Evolutionary conservation across 2,888 invertebrate species (phyloP).

Genomic region (Entomobrya proxima): DNA sequence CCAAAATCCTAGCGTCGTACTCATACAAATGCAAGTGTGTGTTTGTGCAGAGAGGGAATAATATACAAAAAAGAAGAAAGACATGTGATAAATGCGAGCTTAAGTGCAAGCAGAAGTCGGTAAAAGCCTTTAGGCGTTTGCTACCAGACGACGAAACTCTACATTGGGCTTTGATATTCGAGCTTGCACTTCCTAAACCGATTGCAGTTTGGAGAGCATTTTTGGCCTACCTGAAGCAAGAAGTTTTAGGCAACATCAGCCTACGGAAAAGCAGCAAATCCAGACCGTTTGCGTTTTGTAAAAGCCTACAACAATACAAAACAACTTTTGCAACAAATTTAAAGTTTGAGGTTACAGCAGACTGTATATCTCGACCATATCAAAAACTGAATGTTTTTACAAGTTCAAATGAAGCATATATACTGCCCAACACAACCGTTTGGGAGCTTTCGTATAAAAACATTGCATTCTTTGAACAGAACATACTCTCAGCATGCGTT

Average conservation of each 20-base stretch:
- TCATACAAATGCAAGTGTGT: not conserved
- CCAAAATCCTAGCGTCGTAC: not conserved
- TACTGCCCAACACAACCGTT: too few relatives aligned
- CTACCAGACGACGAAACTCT: not conserved
- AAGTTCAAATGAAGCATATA: too few relatives aligned
- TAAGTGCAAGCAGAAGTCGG: not conserved
- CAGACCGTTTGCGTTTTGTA: too few relatives aligned
- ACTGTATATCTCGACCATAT: too few relatives aligned
- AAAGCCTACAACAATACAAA: too few relatives aligned
- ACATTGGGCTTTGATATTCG: slow-evolving; percentile 52
- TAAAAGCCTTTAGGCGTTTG: not conserved
- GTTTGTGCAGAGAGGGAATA: not conserved
- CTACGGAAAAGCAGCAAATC: not conserved
- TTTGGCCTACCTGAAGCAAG: not conserved
- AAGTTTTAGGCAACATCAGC: not conserved
- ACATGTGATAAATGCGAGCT: not conserved
- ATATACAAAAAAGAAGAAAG: not conserved
- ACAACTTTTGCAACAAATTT: too few relatives aligned
- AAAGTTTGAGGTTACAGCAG: too few relatives aligned
- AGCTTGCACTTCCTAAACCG: slow-evolving; percentile 47
- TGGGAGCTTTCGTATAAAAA: too few relatives aligned
- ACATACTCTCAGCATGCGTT: too few relatives aligned
- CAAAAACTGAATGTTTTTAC: too few relatives aligned
- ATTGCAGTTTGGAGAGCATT: slow-evolving; percentile 10
- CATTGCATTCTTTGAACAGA: too few relatives aligned